Evolutionary conservation across 2,888 invertebrate species (phyloP), one percentile per base, ranked within the genome.

Genomic region (Resseliella maxima): DNA sequence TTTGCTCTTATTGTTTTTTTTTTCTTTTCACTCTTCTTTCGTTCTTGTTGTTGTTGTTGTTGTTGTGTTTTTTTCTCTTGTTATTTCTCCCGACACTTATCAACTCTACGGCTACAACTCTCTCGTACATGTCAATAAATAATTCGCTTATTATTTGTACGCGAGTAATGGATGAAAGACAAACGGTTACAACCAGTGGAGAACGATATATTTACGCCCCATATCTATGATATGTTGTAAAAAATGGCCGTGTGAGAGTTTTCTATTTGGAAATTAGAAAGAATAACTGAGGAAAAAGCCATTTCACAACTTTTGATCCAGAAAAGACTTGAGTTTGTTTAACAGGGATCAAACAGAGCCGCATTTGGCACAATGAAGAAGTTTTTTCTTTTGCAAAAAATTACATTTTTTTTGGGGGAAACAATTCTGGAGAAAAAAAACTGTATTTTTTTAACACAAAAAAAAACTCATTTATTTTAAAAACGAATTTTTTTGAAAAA

Each of bases 241-340:
- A 72, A 72, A 72, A 72, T 72, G 72, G 72, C 27, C 72, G 72
- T 72, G 72, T 72, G 72, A 72, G 72, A 72, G 72, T 72, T 72
- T 72, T 35, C 72, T 72, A 72, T 72, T 72, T 72, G 72, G 72
- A 72, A 31, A 72, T 31, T 72, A 31, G 31, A 35, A 24, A 59
- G 12, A n/a, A n/a, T 5, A 59, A 3, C 6, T 35, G 31, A 27
- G 15, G 0, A 15, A 24, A 24, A 27, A 72, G 72, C 72, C 10
- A 31, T 72, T 72, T 72, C 31, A 72, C 72, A 31, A 35, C 31
- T 31, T 72, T 31, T 72, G 31, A 15, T 15, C 2, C 31, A 12
- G 31, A 72, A 12, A 12, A 31, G 31, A 72, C 5, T 31, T 31
- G 35, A 31, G n/a, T 18, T 15, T 50, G 12, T 31, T 27, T 59